A percentile compares a stretch with the other conserved stretches of the same genome.
Evolutionary conservation across 30 jellyfish, hydroid and myxozoan species (phyloP).

Genomic region (Hydractinia echinata): DNA sequence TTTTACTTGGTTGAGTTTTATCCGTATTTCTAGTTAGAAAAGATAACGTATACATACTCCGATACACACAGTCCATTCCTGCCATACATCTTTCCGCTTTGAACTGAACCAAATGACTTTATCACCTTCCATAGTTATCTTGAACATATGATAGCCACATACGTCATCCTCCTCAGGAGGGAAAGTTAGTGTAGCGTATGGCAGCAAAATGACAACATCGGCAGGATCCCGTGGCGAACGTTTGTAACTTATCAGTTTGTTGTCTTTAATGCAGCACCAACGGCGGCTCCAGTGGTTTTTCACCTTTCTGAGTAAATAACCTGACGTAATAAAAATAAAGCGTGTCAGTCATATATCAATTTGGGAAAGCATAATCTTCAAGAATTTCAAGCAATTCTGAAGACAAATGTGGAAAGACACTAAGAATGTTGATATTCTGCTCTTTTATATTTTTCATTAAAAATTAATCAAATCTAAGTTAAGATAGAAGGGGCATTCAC

Average conservation of each 20-base stretch:
- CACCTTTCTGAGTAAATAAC: conserved; percentile 20
- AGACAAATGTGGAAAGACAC: no score
- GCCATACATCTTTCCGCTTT: not conserved
- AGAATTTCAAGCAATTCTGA: no score
- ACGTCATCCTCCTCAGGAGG: conserved; percentile 22
- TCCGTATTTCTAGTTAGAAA: no score
- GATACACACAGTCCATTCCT: no score
- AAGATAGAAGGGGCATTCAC: no score
- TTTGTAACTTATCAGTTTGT: conserved; percentile 31
- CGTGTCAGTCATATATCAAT: no score
- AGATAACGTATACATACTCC: no score
- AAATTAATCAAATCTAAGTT: no score
- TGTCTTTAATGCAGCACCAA: conserved; percentile 46
- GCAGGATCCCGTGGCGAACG: conserved; percentile 41
- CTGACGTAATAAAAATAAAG: not conserved
- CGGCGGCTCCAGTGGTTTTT: conserved; percentile 42
- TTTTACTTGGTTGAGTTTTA: no score
- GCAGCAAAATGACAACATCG: conserved; percentile 14
- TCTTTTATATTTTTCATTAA: no score
- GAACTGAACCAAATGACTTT: conserved; percentile 22
- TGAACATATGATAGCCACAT: conserved; percentile 17
- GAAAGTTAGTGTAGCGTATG: conserved; percentile 28
- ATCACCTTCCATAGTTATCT: conserved; percentile 25
- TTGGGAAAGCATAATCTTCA: no score
- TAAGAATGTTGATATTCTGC: no score